Conservation (phyloP, 1,140 invertebrate genomes). For the Brachionus manjavacas region DNA sequence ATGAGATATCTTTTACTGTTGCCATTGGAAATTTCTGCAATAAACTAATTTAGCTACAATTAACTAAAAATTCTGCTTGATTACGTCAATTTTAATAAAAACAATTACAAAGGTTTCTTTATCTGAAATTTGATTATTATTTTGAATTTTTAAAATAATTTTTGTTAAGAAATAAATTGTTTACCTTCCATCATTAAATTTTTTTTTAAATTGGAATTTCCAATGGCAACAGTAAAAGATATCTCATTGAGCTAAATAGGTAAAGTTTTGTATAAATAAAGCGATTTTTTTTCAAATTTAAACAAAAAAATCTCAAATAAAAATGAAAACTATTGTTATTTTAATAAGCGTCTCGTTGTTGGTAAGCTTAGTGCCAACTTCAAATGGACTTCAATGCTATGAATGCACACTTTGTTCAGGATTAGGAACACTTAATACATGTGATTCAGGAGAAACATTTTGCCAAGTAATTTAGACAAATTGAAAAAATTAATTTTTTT, state of each 20-base stretch:
- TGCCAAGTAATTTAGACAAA: neutral
- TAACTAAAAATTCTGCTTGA: neutral
- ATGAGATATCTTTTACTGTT: neutral
- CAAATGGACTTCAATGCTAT: neutral
- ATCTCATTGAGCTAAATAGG: too few species aligned
- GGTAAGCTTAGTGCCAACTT: neutral
- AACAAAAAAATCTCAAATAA: neutral
- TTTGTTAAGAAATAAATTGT: too few species aligned
- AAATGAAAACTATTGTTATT: neutral
- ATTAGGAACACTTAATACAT: neutral
- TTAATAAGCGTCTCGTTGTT: neutral
- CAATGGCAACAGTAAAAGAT: too few species aligned
- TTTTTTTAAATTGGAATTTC: too few species aligned
- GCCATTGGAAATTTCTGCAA: neutral
- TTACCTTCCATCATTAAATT: too few species aligned
- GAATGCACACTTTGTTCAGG: neutral
- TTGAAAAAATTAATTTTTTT: neutral
- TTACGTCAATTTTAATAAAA: neutral
- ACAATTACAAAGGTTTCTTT: too few species aligned
- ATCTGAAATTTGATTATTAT: too few species aligned
- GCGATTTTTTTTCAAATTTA: neutral
- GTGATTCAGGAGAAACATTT: neutral
- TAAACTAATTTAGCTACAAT: neutral
- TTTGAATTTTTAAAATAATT: too few species aligned
- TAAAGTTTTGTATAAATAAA: neutral